Percentiles rank a stretch among this genome's conserved stretches.
phyloP scores from a whole-genome alignment of 2,113 vertebrate genomes.

The Zonotrichia leucophrys region DNA sequence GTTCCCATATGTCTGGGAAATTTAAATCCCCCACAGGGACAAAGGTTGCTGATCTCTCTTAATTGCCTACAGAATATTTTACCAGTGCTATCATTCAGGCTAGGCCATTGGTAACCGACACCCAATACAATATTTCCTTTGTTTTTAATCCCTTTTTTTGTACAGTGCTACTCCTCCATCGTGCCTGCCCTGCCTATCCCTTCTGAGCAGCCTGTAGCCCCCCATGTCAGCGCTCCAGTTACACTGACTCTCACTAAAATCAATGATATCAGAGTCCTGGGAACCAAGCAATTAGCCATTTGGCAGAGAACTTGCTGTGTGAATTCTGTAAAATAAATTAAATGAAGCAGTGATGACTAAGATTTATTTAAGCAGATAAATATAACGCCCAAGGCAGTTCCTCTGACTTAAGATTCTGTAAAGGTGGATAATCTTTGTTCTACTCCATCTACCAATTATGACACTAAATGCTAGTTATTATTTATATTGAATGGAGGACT shows the following conservation, averaged over 20 bases:
- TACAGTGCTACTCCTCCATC: background rate
- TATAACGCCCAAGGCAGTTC: background rate
- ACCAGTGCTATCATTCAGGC: no score
- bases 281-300: background rate
- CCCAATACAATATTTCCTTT: background rate
- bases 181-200: background rate
- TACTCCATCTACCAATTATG: background rate
- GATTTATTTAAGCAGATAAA: background rate
- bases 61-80: background rate
- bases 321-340: background rate
- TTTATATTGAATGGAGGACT: background rate
- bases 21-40: background rate
- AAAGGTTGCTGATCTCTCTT: background rate
- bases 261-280: no score
- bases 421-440: background rate
- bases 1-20: background rate
- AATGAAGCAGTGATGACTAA: background rate
- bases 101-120: background rate
- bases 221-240: background rate
- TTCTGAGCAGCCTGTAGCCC: background rate
- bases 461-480: background rate
- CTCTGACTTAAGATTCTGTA: background rate
- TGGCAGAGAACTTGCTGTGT: background rate
- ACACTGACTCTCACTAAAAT: background rate
- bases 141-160: background rate